Conservation (phyloP, 2,888 invertebrate species). For the Stenurella melanura region DNA sequence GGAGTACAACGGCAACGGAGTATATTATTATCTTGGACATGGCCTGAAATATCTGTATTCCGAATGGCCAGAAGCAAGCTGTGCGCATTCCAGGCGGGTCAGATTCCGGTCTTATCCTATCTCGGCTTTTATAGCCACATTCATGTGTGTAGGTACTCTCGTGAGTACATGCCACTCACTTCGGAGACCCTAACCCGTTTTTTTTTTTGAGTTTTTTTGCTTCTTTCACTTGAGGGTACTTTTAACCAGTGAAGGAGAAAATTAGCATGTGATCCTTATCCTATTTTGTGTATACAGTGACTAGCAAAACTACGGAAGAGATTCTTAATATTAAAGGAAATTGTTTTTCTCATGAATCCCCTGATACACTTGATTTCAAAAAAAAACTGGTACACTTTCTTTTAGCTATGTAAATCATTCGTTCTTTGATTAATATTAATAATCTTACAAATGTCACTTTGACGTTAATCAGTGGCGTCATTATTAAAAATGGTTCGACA, state of each 20-base stretch:
- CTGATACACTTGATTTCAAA: too few relatives aligned
- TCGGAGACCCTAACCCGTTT: constrained; percentile 12
- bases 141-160: constrained; percentile 21
- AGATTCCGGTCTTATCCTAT: constrained; percentile 39
- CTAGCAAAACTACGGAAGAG: too few relatives aligned
- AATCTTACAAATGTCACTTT: too few relatives aligned
- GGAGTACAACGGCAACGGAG: constrained; percentile 19
- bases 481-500: too few relatives aligned
- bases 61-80: constrained; percentile 31
- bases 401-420: too few relatives aligned
- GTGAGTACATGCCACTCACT: constrained; percentile 18
- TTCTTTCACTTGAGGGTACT: background rate
- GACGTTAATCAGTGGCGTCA: too few relatives aligned
- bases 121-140: constrained; percentile 35
- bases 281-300: too few relatives aligned
- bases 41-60: constrained; percentile 38
- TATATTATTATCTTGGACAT: constrained; percentile 34
- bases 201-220: constrained; percentile 4
- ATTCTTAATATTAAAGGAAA: too few relatives aligned
- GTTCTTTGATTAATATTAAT: too few relatives aligned
- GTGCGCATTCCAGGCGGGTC: constrained; percentile 37
- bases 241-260: background rate
- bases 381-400: too few relatives aligned
- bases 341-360: too few relatives aligned
- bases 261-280: too few relatives aligned